Evolutionary conservation across 2,113 vertebrate genomes (phyloP).

Genomic region (Noturus placidus): DNA sequence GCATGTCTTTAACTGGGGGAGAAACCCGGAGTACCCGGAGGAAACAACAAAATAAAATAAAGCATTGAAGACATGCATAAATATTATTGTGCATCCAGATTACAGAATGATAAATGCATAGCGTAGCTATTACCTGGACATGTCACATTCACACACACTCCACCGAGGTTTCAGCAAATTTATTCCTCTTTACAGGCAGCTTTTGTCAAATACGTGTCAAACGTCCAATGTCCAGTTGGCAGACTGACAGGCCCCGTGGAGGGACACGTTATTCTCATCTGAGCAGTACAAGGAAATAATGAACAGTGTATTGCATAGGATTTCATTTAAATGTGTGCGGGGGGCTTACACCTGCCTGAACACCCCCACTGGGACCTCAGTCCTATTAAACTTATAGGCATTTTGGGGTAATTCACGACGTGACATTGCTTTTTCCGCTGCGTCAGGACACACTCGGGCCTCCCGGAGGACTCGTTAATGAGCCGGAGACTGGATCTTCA

Average conservation of each 20-base stretch:
- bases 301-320: conserved; percentile 31
- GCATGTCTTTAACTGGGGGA: no score
- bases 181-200: conserved; percentile 18
- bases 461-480: conserved; percentile 51
- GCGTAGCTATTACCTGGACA: neutral
- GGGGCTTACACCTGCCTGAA: conserved; percentile 29
- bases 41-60: no score
- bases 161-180: neutral
- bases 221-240: conserved; percentile 11
- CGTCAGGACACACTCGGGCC: conserved; percentile 39
- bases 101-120: neutral
- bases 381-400: conserved; percentile 34
- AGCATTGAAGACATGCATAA: neutral
- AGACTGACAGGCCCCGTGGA: conserved; percentile 23
- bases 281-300: conserved; percentile 32
- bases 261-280: conserved; percentile 8
- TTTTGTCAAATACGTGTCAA: conserved; percentile 33
- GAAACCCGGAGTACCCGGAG: no score
- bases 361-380: conserved; percentile 35
- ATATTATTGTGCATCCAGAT: neutral
- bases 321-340: conserved; percentile 44
- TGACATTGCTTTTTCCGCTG: conserved; percentile 43
- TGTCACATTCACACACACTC: neutral
- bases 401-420: conserved; percentile 39
- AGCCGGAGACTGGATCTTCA: conserved; percentile 8